phyloP scores from a whole-genome alignment of 2,113 vertebrate genomes.

The Oxyura jamaicensis region DNA sequence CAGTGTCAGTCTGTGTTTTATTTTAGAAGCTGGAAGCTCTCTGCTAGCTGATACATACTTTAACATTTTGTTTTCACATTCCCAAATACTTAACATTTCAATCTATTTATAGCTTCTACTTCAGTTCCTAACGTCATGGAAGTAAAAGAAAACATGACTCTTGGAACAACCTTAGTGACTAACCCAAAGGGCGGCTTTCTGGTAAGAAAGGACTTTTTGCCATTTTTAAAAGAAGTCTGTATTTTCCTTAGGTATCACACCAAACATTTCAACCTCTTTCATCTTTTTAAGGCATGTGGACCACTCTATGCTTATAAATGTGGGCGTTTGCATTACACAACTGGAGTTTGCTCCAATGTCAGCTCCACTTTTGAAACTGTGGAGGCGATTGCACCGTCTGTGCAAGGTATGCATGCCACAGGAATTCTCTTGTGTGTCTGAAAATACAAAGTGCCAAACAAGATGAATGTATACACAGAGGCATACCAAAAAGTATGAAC shows the following conservation, averaged over 20 bases:
- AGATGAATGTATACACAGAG: conserved; percentile 71
- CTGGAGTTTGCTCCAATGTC: conserved; percentile 94
- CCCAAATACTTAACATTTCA: conserved; percentile 54
- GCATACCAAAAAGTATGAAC: conserved; percentile 77
- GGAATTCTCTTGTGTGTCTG: conserved; percentile 21
- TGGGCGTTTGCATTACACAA: conserved; percentile 90
- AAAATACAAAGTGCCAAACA: conserved; percentile 28
- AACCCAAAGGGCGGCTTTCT: conserved; percentile 96
- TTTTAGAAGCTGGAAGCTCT: conserved; percentile 51
- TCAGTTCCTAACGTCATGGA: conserved; percentile 90
- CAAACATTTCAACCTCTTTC: conserved; percentile 6
- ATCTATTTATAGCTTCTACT: conserved; percentile 81
- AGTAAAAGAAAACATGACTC: conserved; percentile 98
- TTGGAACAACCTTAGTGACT: conserved; percentile 94
- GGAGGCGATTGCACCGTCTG: conserved; percentile 85
- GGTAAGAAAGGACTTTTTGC: conserved; percentile 79
- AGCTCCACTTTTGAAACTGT: conserved; percentile 90
- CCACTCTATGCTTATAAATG: conserved; percentile 96
- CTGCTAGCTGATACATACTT: conserved; percentile 42
- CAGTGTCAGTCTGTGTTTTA: conserved; percentile 34
- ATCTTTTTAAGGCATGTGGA: conserved; percentile 88
- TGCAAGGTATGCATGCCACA: conserved; percentile 83
- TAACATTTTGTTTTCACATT: conserved; percentile 52
- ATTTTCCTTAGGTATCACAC: neutral
- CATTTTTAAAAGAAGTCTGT: neutral